Base-by-base conservation (phyloP, 2,797 vertebrate species). In the Streptopelia turtur region DNA sequence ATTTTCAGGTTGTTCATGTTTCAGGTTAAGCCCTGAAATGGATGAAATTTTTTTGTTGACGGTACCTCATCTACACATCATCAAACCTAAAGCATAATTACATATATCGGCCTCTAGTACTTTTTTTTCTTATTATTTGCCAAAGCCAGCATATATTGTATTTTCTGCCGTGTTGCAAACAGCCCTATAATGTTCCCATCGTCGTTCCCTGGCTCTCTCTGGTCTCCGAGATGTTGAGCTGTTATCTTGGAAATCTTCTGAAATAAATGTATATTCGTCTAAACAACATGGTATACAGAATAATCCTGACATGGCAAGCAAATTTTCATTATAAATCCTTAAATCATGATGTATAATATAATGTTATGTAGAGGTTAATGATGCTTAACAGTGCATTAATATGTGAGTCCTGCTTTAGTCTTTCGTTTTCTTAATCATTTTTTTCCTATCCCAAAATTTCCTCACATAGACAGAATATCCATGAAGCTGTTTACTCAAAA, bases 151-250 rank as follows among this genome's bases (percentile, higher is more conserved):
- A 14, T 35, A 11, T 23, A 1, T 5, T 52, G 1, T 74, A 3
- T 50, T 55, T 83, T 70, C 60, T 83, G 59, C 30, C 16, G 28
- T 17, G 28, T 61, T 64, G 11, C 33, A 45, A 41, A 31, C 3
- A 1, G 52, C 47, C 24, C 30, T 4, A 0, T 27, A 2, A 20
- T 6, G 30, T 47, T 78, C 37, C n/a, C 30, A 2, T 52, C 41
- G 16, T 25, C 13, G 22, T 43, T 75, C 52, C 9, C 55, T 35
- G 10, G 47, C n/a, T 50, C 27, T 41, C 22, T 35, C 4, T 21
- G n/a, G 11, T 82, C 64, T 86, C 16, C 30, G 64, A 16, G 57
- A 41, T 27, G 17, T 35, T 79, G 31, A 33, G 33, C 71, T 63
- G 56, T 68, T 20, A 3, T 71, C 47, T 52, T 65, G 69, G 69